Conservation (phyloP, 2,888 invertebrate genomes). For the Globia sparganii region DNA sequence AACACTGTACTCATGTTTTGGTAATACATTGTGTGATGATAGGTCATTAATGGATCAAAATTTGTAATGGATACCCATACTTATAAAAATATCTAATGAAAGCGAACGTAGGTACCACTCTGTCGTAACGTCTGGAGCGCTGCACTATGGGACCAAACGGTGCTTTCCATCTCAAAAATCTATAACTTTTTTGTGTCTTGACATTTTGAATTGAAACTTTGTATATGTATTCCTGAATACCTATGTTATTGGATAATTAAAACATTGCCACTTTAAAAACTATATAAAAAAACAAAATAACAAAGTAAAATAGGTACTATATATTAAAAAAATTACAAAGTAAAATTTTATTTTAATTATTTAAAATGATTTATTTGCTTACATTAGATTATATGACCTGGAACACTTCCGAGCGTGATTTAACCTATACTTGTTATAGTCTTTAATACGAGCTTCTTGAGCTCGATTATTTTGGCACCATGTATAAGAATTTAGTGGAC, state of each 20-base stretch:
- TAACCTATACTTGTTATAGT: background rate
- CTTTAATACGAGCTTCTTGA: background rate
- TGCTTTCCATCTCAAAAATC: too few species aligned
- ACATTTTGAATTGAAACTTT: too few species aligned
- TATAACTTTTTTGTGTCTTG: too few species aligned
- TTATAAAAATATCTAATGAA: conserved; percentile 5
- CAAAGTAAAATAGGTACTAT: too few species aligned
- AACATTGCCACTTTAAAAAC: background rate
- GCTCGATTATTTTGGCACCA: conserved; percentile 12
- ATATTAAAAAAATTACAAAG: background rate
- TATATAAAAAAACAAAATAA: background rate
- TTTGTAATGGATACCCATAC: conserved; percentile 4
- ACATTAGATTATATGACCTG: too few species aligned
- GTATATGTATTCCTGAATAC: too few species aligned
- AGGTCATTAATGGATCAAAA: conserved; percentile 40
- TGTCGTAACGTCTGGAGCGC: too few species aligned
- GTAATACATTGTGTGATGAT: conserved; percentile 50
- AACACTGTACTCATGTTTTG: conserved; percentile 55
- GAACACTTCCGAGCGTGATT: too few species aligned
- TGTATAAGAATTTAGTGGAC: background rate
- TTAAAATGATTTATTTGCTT: too few species aligned
- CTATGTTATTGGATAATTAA: background rate
- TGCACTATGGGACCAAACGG: too few species aligned
- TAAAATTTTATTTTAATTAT: too few species aligned
- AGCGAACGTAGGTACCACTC: background rate